Base-by-base conservation (phyloP, 2,888 invertebrate species). In the Lumbricus terrestris region DNA sequence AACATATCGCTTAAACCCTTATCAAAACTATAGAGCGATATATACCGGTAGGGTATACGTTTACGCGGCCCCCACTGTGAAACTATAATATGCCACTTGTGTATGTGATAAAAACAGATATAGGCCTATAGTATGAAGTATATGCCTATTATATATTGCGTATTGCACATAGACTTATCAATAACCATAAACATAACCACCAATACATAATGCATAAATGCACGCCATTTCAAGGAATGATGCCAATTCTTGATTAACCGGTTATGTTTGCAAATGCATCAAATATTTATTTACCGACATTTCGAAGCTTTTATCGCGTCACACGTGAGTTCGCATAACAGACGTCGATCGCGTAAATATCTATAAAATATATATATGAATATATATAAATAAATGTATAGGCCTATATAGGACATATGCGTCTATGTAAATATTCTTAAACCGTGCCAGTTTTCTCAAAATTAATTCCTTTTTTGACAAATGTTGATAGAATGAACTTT, bases 211-310 rank as follows among this genome's bases (percentile, higher is more conserved):
- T 54, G 2, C 2, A 54, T 54, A 29, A 6, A 54, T 23, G 54
- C n/a, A n/a, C 69, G 69, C n/a, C 69, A 69, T n/a, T n/a, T n/a
- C 6, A n/a, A n/a, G 69, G 29, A n/a, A 29, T 69, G 29, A 69
- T 69, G 69, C n/a, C 69, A 69, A 69, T 69, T 69, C 69, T 69
- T 69, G 69, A 69, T 69, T 69, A 69, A n/a, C n/a, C n/a, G n/a
- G 69, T 8, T n/a, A 69, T 69, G n/a, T 69, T 69, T 69, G 69
- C 69, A n/a, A n/a, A 69, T 69, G 69, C 69, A 69, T 69, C 11
- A 69, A 69, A 69, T 69, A 69, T 69, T 69, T 69, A 69, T 69
- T 5, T n/a, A 47, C 69, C 69, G 69, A 29, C n/a, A n/a, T 69
- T 69, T n/a, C 29, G 13, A 69, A n/a, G 69, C 69, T 69, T 69